Conservation (phyloP, 2,113 vertebrate genomes). For the Tricholaema leucomelas region DNA sequence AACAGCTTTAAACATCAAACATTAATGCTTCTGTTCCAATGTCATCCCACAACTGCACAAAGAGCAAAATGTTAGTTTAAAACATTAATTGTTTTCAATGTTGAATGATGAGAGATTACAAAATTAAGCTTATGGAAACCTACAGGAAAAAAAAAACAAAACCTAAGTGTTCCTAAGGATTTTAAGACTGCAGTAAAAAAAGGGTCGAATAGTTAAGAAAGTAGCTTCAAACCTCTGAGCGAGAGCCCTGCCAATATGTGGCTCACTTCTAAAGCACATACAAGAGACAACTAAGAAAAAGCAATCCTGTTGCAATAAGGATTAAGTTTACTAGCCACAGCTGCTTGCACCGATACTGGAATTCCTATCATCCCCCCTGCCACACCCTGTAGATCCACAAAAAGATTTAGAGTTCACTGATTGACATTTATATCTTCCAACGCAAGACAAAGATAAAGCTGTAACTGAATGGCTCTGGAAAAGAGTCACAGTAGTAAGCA, state of each 20-base stretch:
- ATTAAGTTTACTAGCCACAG: background rate
- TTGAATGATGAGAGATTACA: background rate
- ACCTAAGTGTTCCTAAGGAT: slow-evolving; percentile 37
- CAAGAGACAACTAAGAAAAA: background rate
- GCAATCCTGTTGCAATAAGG: background rate
- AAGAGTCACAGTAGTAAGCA: background rate
- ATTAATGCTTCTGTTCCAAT: slow-evolving; percentile 33
- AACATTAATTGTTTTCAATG: background rate
- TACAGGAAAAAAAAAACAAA: background rate
- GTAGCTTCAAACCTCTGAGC: background rate
- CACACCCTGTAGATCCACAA: background rate
- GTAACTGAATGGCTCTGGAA: background rate
- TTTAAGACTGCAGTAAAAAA: slow-evolving; percentile 11
- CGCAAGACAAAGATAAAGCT: background rate
- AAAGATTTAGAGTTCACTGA: background rate
- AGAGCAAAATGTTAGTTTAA: slow-evolving; percentile 24
- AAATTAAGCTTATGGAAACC: background rate
- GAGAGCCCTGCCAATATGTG: background rate
- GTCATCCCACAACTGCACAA: slow-evolving; percentile 7
- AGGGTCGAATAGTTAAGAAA: background rate
- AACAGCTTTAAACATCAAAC: slow-evolving; percentile 32
- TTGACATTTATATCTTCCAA: background rate
- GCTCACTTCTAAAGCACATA: background rate
- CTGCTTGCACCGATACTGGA: background rate
- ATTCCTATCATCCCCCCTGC: background rate